phyloP scores from a whole-genome alignment of 2,113 vertebrate species.

The Dinomys branickii region DNA sequence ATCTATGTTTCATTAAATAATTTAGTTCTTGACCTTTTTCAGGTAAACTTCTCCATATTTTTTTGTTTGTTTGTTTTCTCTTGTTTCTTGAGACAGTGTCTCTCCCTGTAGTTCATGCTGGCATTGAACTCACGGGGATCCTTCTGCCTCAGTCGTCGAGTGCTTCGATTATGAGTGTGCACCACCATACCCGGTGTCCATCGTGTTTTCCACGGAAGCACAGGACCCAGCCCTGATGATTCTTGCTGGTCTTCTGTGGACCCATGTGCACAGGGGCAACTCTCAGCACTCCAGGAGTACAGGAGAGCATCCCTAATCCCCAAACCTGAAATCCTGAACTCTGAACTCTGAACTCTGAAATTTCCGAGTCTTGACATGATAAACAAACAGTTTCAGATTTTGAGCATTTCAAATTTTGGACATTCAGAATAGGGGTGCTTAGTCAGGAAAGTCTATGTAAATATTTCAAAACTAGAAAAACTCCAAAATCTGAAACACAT shows the following conservation, averaged over 20 bases:
- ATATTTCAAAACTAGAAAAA: background rate
- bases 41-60: background rate
- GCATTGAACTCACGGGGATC: background rate
- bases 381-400: background rate
- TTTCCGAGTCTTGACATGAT: background rate
- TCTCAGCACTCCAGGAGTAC: background rate
- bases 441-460: background rate
- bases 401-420: background rate
- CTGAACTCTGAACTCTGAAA: background rate
- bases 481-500: background rate
- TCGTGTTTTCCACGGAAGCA: background rate
- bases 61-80: background rate
- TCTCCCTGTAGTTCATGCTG: background rate
- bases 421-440: background rate
- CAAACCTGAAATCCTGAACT: background rate
- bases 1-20: background rate
- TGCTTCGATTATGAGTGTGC: background rate
- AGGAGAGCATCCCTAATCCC: background rate
- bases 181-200: background rate
- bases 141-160: background rate
- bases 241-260: background rate
- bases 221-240: background rate
- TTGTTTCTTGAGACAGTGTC: background rate
- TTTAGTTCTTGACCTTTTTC: background rate
- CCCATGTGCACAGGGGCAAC: background rate